phyloP scores from a whole-genome alignment of 2,888 invertebrate species.

The Diarsia rubi region DNA sequence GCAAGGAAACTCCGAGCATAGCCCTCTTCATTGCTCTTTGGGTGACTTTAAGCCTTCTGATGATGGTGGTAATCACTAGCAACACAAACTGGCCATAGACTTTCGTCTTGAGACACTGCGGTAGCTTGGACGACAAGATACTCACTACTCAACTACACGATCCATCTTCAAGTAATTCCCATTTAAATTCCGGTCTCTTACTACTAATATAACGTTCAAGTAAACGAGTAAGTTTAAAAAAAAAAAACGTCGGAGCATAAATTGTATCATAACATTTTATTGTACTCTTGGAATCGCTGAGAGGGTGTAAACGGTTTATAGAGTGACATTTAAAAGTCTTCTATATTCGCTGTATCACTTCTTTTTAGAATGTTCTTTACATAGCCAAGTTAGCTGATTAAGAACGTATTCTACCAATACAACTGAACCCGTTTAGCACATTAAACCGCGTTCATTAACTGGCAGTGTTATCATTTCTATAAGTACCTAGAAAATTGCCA shows the following conservation, averaged over 20 bases:
- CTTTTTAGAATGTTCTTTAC: constrained; percentile 39
- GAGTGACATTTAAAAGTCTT: constrained; percentile 58
- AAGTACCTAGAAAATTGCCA: too few relatives aligned
- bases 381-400: constrained; percentile 2
- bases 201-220: constrained; percentile 25
- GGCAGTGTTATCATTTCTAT: background rate
- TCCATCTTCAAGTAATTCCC: background rate
- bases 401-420: background rate
- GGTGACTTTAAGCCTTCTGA: too few relatives aligned
- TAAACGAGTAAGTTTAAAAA: too few relatives aligned
- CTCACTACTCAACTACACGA: too few relatives aligned
- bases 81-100: too few relatives aligned
- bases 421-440: background rate
- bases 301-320: constrained; percentile 67
- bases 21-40: too few relatives aligned
- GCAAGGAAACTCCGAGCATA: too few relatives aligned
- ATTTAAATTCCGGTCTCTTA: background rate
- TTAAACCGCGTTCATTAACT: background rate
- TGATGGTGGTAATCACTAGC: too few relatives aligned
- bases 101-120: too few relatives aligned
- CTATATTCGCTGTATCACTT: constrained; percentile 55
- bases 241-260: constrained; percentile 37
- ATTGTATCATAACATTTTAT: constrained; percentile 68
- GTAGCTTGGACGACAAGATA: too few relatives aligned
- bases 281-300: constrained; percentile 62